A percentile compares a stretch with the other conserved stretches of the same genome.
phyloP scores from a whole-genome alignment of 2,113 vertebrate genomes.

The Syngnathus scovelli region DNA sequence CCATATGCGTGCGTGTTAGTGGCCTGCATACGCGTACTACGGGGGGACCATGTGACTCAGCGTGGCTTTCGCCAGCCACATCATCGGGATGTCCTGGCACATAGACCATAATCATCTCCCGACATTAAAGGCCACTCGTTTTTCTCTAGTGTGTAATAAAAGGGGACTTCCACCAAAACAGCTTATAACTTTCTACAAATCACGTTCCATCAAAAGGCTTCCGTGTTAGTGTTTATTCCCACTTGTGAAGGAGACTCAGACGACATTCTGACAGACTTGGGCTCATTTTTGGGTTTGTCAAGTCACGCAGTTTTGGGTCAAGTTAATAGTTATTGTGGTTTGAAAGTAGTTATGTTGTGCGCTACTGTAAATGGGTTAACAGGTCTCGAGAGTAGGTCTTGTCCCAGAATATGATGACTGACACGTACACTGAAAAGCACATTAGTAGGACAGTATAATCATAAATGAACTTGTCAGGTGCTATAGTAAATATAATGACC shows the following conservation, averaged over 20 bases:
- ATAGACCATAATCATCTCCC: slow-evolving; percentile 68
- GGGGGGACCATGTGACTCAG: slow-evolving; percentile 59
- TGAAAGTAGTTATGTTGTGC: neutral
- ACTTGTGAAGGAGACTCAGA: neutral
- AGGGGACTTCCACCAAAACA: slow-evolving; percentile 58
- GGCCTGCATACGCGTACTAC: slow-evolving; percentile 47
- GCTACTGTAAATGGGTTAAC: neutral
- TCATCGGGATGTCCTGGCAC: slow-evolving; percentile 57
- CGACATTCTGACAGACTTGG: slow-evolving; percentile 4
- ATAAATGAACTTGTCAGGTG: too few relatives aligned
- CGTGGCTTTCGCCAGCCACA: slow-evolving; percentile 57
- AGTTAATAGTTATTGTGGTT: neutral
- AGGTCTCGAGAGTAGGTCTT: neutral
- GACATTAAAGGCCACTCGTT: slow-evolving; percentile 61
- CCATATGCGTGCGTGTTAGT: slow-evolving; percentile 12
- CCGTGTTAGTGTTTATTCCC: slow-evolving; percentile 32
- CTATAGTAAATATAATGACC: too few relatives aligned
- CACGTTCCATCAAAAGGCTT: slow-evolving; percentile 46
- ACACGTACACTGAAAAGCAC: neutral
- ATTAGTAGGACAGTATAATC: too few relatives aligned
- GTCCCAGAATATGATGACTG: neutral
- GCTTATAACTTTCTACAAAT: slow-evolving; percentile 63
- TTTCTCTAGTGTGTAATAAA: slow-evolving; percentile 65
- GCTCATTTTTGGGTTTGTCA: neutral
- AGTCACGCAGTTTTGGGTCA: neutral